phyloP scores from a whole-genome alignment of 2,797 vertebrate genomes.

The Pseudomugil tenellus region DNA sequence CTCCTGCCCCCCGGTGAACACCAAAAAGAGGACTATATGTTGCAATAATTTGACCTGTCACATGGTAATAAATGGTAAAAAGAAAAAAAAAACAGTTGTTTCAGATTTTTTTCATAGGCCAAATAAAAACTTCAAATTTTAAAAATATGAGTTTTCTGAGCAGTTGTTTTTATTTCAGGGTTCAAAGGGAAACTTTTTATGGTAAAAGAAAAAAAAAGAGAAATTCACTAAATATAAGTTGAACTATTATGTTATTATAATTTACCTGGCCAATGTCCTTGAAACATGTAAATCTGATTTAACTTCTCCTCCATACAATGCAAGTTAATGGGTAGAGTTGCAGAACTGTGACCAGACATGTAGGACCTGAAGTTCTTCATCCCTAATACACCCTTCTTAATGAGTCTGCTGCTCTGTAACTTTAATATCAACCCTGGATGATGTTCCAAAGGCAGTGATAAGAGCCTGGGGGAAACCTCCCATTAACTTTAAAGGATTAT shows the following conservation, averaged over 20 bases:
- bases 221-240: not conserved
- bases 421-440: conserved; percentile 44
- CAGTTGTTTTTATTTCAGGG: no score
- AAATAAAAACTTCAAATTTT: no score
- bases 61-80: no score
- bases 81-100: no score
- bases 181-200: not conserved
- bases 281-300: not conserved
- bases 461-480: conserved; percentile 85
- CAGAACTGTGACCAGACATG: conserved; percentile 80
- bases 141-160: no score
- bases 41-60: no score
- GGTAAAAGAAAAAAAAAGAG: not conserved
- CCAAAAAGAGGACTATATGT: no score
- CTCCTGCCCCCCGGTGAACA: no score
- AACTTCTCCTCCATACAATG: conserved; percentile 87
- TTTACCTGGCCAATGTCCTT: not conserved
- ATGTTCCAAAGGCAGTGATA: conserved; percentile 87
- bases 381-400: not conserved
- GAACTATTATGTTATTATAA: not conserved
- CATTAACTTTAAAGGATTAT: conserved; percentile 86
- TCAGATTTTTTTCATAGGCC: no score
- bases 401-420: not conserved
- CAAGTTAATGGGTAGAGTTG: conserved; percentile 87
- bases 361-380: not conserved